Conservation (phyloP, 2,797 vertebrate genomes). For the Leptatherina wallacei region DNA sequence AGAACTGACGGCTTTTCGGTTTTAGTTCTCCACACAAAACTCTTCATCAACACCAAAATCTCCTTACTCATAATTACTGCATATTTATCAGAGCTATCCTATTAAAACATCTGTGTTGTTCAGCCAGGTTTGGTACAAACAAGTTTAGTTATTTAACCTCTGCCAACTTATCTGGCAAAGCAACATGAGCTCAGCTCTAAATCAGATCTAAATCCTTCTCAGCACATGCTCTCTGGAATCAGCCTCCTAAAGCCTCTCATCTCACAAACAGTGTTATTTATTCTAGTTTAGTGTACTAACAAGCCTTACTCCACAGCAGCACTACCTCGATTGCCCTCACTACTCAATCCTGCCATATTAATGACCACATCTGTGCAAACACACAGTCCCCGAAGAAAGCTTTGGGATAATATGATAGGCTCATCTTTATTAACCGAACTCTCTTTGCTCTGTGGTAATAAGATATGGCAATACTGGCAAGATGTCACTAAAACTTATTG, state of each 20-base stretch:
- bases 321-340: slow-evolving; percentile 33
- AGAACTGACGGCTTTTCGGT: slow-evolving; percentile 20
- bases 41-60: slow-evolving; percentile 46
- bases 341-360: slow-evolving; percentile 47
- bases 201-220: slow-evolving; percentile 26
- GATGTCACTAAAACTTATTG: slow-evolving; percentile 39
- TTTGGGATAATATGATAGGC: slow-evolving; percentile 46
- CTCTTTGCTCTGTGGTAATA: slow-evolving; percentile 39
- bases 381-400: slow-evolving; percentile 44
- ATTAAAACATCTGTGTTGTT: slow-evolving; percentile 54
- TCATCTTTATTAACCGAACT: slow-evolving; percentile 53
- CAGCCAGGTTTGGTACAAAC: slow-evolving; percentile 51
- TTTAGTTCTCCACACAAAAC: slow-evolving; percentile 32
- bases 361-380: slow-evolving; percentile 59
- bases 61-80: slow-evolving; percentile 55
- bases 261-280: slow-evolving; percentile 42
- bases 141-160: slow-evolving; percentile 49
- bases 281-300: slow-evolving; percentile 41
- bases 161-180: slow-evolving; percentile 51
- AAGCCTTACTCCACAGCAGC: slow-evolving; percentile 34
- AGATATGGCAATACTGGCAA: slow-evolving; percentile 40
- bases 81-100: slow-evolving; percentile 55
- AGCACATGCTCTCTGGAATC: slow-evolving; percentile 37
- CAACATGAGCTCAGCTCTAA: slow-evolving; percentile 11
- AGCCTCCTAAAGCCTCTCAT: slow-evolving; percentile 12